Evolutionary conservation across 64 coral and sea anemone genomes (phyloP).

Genomic region (Catalaphyllia jardinei): DNA sequence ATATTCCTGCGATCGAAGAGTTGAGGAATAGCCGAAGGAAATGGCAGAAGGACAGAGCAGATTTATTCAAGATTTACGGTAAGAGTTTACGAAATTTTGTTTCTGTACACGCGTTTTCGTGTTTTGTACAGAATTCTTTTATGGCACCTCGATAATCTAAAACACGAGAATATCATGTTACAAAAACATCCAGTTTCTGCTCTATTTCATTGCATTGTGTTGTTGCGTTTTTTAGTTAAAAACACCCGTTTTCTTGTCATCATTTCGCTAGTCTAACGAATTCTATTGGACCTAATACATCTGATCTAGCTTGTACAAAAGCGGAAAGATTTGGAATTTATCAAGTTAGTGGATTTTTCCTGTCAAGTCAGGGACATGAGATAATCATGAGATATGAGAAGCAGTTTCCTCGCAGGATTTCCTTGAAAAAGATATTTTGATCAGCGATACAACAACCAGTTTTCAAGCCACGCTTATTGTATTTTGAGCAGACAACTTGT

Average conservation of each 20-base stretch:
- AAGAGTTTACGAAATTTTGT: conserved; percentile 17
- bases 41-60: conserved; percentile 51
- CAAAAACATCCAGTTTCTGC: not conserved
- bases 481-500: not conserved
- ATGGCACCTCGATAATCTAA: conserved; percentile 3
- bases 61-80: conserved; percentile 89
- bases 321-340: not conserved
- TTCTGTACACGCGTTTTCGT: not conserved
- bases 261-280: not conserved
- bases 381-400: no score
- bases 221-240: not conserved
- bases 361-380: no score
- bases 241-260: not conserved
- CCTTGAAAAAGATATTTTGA: not conserved
- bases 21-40: conserved; percentile 63
- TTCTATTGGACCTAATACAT: not conserved
- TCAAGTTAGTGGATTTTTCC: not conserved
- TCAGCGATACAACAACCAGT: not conserved
- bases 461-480: conserved; percentile 9
- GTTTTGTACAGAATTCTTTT: conserved; percentile 7
- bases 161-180: conserved; percentile 19
- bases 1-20: conserved; percentile 65
- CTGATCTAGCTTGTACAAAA: not conserved
- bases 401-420: no score
- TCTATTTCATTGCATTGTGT: no score